Percentiles rank a stretch among this genome's conserved stretches.
phyloP scores from a whole-genome alignment of 2,888 invertebrate species.

The Daptonema setosum region DNA sequence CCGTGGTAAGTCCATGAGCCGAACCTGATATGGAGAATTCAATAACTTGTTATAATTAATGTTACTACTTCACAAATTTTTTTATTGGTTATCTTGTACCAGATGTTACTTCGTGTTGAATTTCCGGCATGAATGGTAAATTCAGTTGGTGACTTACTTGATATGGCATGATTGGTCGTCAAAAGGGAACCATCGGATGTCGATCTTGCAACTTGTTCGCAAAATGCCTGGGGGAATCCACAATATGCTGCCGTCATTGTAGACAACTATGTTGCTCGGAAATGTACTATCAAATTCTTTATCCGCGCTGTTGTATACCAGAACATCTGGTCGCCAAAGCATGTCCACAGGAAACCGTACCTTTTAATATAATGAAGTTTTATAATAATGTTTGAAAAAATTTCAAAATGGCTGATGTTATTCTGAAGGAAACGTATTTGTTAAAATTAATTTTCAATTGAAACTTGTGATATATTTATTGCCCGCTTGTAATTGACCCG shows the following conservation, averaged over 20 bases:
- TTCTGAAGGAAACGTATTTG: background rate
- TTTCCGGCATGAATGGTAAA: background rate
- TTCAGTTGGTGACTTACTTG: too few species aligned
- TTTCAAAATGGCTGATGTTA: too few species aligned
- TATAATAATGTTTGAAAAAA: too few species aligned
- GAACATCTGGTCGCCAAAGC: slow-evolving; percentile 92
- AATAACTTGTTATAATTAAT: too few species aligned
- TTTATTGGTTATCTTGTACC: background rate
- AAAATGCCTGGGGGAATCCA: slow-evolving; percentile 18
- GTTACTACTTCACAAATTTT: too few species aligned
- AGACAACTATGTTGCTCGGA: slow-evolving; percentile 1
- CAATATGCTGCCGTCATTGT: background rate
- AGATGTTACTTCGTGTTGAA: background rate
- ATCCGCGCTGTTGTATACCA: slow-evolving; percentile 67
- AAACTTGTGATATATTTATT: background rate
- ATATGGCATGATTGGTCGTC: slow-evolving; percentile 54
- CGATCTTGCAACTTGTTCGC: slow-evolving; percentile 5
- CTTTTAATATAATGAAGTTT: background rate
- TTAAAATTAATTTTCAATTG: background rate
- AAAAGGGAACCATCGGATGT: slow-evolving; percentile 93
- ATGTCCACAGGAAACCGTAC: background rate
- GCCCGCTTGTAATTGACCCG: background rate
- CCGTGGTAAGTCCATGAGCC: slow-evolving; percentile 95
- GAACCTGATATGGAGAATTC: too few species aligned
- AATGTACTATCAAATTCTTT: slow-evolving; percentile 16